Percentiles rank a stretch among this genome's conserved stretches.
phyloP scores from a whole-genome alignment of 92 coral and sea anemone species.

The Epizoanthus scotinus region DNA sequence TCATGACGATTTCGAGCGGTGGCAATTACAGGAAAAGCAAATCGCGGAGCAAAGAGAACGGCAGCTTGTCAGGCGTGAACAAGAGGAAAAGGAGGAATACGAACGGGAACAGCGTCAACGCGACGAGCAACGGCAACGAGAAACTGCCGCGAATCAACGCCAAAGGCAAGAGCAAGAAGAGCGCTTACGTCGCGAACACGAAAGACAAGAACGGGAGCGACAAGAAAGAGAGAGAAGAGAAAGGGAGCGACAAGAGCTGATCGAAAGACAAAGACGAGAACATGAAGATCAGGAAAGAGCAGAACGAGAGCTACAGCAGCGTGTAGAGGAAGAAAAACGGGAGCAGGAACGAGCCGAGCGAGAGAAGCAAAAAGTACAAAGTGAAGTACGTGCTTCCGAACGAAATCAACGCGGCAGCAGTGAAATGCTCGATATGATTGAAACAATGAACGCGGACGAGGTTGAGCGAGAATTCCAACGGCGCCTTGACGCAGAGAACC shows the following conservation, averaged over 20 bases:
- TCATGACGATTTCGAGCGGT: conserved; percentile 67
- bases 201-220: conserved; percentile 55
- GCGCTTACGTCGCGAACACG: conserved; percentile 52
- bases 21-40: conserved; percentile 67
- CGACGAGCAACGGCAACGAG: conserved; percentile 57
- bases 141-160: conserved; percentile 60
- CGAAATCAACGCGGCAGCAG: conserved; percentile 58
- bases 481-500: conserved; percentile 76
- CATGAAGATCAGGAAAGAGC: conserved; percentile 67
- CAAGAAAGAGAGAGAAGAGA: conserved; percentile 56
- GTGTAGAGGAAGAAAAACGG: conserved; percentile 60
- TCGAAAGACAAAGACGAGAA: conserved; percentile 55
- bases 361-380: conserved; percentile 49
- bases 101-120: conserved; percentile 67
- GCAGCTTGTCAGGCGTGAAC: conserved; percentile 51
- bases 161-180: conserved; percentile 62
- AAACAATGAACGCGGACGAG: conserved; percentile 78
- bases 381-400: conserved; percentile 21
- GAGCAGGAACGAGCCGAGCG: conserved; percentile 38
- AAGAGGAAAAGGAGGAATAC: conserved; percentile 43
- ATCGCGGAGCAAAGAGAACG: conserved; percentile 44
- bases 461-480: conserved; percentile 90
- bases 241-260: conserved; percentile 58
- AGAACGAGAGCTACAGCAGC: conserved; percentile 55
- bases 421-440: conserved; percentile 73